Percentiles rank a stretch among this genome's conserved stretches.
Conservation (phyloP, 2,113 vertebrate genomes). For the Nestor notabilis region DNA sequence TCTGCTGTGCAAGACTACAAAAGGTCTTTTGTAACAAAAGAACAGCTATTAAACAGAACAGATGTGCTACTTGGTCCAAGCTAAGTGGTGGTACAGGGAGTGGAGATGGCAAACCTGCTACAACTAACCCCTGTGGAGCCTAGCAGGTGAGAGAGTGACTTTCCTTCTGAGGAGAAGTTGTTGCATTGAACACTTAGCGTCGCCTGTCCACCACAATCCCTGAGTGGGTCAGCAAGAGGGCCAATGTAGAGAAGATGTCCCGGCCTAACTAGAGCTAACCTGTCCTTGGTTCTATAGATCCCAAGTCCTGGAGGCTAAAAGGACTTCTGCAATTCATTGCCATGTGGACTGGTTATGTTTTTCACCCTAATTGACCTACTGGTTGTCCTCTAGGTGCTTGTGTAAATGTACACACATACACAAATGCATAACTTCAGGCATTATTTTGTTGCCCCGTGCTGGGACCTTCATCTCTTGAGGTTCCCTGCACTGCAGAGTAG, state of each 20-base stretch:
- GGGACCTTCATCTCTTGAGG: neutral
- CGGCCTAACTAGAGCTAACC: neutral
- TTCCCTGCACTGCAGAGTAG: neutral
- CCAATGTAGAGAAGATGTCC: neutral
- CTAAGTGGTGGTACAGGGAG: neutral
- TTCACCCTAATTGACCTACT: neutral
- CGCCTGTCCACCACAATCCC: rapidly evolving
- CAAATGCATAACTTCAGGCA: neutral
- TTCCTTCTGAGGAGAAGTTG: neutral
- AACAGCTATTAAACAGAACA: neutral
- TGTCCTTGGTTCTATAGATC: neutral
- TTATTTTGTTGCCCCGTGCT: rapidly evolving
- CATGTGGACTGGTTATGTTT: neutral
- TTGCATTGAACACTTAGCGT: neutral
- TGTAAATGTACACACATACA: too few relatives aligned
- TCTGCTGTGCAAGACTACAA: neutral
- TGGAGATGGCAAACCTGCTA: neutral
- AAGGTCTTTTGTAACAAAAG: neutral
- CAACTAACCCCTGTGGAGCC: neutral
- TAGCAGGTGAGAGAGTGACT: neutral
- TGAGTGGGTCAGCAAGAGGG: rapidly evolving
- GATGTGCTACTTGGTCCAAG: neutral
- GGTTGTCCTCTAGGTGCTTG: neutral
- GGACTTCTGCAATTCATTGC: neutral
- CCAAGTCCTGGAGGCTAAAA: neutral